Evolutionary conservation across 2,888 invertebrate genomes (phyloP).

Genomic region (Drosophila neotestacea): DNA sequence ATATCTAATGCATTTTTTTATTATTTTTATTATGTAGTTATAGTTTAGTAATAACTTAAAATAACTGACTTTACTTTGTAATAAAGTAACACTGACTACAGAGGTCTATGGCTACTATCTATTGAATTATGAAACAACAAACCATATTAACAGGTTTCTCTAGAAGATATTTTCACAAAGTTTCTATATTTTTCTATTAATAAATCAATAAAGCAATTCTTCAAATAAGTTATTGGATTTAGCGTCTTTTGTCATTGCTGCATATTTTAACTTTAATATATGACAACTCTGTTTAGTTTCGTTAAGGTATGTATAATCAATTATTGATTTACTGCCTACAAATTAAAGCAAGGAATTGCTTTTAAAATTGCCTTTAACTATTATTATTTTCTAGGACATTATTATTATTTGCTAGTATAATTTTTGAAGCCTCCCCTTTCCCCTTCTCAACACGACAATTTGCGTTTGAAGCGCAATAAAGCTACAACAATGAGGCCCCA

Average conservation of each 20-base stretch:
- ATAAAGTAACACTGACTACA: too few species aligned
- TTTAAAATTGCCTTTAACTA: constrained; percentile 15
- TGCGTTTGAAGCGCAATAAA: constrained; percentile 50
- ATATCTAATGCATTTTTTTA: too few species aligned
- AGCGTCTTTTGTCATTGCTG: not conserved
- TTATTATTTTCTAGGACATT: constrained; percentile 25
- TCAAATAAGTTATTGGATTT: too few species aligned
- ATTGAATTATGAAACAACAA: too few species aligned
- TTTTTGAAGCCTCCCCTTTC: not conserved
- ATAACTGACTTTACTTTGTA: too few species aligned
- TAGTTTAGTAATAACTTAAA: too few species aligned
- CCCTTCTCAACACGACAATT: constrained; percentile 46
- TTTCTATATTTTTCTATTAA: too few species aligned
- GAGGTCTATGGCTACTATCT: too few species aligned
- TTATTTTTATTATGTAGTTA: too few species aligned
- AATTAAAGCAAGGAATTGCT: not conserved
- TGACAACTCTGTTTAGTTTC: not conserved
- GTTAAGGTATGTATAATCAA: not conserved
- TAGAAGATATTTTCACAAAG: too few species aligned
- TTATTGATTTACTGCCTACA: constrained; percentile 11
- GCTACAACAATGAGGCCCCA: constrained; percentile 20
- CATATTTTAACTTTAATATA: not conserved
- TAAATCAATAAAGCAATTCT: too few species aligned
- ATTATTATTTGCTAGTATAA: not conserved
- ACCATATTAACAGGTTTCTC: too few species aligned